Percentiles rank a stretch among this genome's conserved stretches.
These are phyloP conservation scores for Tortricodes alternella DNA, from an alignment of 2,888 invertebrate genomes.

Conservation along the genomic window DNA sequence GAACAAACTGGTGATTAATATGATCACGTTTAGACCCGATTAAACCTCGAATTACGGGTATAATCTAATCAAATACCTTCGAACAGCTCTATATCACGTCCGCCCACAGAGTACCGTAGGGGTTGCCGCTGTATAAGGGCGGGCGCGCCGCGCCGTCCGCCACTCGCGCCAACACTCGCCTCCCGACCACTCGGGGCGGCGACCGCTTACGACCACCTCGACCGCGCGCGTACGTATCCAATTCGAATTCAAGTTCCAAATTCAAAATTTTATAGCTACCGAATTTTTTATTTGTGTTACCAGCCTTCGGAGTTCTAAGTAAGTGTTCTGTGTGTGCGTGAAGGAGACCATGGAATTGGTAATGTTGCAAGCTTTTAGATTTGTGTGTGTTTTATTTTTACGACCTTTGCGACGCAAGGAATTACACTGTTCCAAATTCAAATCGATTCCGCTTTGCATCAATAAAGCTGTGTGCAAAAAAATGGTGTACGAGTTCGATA, in stretches of 20 bases:
- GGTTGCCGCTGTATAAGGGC: slow-evolving; percentile 70
- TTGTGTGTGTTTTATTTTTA: slow-evolving; percentile 13
- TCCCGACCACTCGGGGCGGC: slow-evolving; percentile 68
- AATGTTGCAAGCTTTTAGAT: slow-evolving; percentile 14
- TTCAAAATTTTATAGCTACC: slow-evolving; percentile 36
- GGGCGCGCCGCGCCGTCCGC: slow-evolving; percentile 46
- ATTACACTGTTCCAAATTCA: not conserved
- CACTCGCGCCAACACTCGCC: slow-evolving; percentile 69
- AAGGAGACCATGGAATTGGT: slow-evolving; percentile 11
- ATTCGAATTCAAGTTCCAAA: slow-evolving; percentile 39
- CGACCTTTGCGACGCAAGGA: not conserved
- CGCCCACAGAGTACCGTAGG: slow-evolving; percentile 60
- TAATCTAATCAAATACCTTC: no score
- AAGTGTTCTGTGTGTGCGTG: slow-evolving; percentile 27
- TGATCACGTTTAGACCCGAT: no score
- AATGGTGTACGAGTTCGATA: not conserved
- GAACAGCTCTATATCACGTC: slow-evolving; percentile 44
- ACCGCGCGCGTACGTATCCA: slow-evolving; percentile 76
- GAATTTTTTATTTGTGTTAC: slow-evolving; percentile 14
- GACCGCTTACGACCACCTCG: slow-evolving; percentile 43
- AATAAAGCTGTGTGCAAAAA: not conserved
- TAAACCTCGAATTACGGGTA: no score
- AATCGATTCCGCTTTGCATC: not conserved
- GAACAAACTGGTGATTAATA: no score
- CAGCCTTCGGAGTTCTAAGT: slow-evolving; percentile 23